Percentiles rank a stretch among this genome's conserved stretches.
Evolutionary conservation across 2,888 invertebrate species (phyloP).

Genomic region (Plebejus melissa): DNA sequence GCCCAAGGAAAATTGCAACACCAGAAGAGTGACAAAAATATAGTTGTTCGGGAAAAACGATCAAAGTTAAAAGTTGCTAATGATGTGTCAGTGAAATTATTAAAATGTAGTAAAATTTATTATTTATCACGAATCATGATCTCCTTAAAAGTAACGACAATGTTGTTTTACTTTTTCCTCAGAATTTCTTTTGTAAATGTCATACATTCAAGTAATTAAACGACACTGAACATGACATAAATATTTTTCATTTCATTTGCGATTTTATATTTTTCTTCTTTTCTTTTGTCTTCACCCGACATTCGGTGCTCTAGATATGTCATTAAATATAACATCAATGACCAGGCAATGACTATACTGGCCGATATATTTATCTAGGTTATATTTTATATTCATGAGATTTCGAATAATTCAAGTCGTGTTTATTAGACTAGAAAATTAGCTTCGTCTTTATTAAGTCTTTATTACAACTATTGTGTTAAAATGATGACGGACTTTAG

Average conservation of each 20-base stretch:
- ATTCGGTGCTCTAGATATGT: slow-evolving; percentile 2
- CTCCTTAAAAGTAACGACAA: background rate
- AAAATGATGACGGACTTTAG: background rate
- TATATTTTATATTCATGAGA: background rate
- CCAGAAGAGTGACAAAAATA: no score
- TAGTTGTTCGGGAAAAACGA: no score
- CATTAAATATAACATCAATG: slow-evolving; percentile 12
- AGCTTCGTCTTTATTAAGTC: background rate
- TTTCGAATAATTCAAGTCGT: background rate
- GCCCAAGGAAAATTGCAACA: no score
- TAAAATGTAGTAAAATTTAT: no score
- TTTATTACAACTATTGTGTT: background rate
- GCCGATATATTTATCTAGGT: background rate
- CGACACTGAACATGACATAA: background rate
- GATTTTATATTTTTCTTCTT: background rate
- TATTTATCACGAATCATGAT: background rate
- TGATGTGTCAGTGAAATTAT: no score
- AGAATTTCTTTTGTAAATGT: background rate
- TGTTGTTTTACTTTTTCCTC: background rate
- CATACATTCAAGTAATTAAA: background rate
- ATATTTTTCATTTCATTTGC: background rate
- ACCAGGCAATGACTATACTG: background rate
- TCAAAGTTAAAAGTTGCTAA: no score
- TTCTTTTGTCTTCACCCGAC: background rate
- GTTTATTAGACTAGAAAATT: slow-evolving; percentile 2